A percentile compares a stretch with the other conserved stretches of the same genome.
These are phyloP conservation scores for Poicephalus gulielmi DNA, from an alignment of 2,113 vertebrate genomes.

Conservation along the genomic window DNA sequence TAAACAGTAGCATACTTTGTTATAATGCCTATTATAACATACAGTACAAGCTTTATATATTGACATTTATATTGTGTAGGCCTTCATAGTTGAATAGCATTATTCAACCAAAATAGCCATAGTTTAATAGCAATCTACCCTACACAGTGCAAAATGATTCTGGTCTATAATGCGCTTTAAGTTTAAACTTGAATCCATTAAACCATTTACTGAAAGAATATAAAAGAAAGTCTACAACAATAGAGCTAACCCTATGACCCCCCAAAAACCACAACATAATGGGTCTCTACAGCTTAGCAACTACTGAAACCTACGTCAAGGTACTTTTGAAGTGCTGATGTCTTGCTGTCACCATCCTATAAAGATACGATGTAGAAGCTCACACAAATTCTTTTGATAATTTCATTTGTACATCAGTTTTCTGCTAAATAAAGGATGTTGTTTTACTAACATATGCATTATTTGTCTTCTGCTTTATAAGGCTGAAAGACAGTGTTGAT, in stretches of 20 bases:
- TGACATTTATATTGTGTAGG: neutral
- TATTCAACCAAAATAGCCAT: neutral
- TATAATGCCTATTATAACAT: neutral
- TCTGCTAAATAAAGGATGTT: neutral
- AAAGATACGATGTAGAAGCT: neutral
- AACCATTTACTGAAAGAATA: neutral
- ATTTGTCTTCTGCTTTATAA: neutral
- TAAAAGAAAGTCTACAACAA: neutral
- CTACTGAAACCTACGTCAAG: fast-evolving
- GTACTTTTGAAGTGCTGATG: fast-evolving
- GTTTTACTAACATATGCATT: neutral
- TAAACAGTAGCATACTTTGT: neutral
- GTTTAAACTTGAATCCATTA: neutral
- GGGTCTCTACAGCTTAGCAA: neutral
- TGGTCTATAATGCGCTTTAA: neutral
- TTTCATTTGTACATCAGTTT: fast-evolving
- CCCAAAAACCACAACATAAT: fast-evolving
- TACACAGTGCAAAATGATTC: neutral
- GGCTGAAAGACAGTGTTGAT: neutral
- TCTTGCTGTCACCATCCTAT: neutral
- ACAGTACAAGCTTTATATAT: neutral
- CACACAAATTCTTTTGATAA: neutral
- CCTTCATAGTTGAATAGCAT: neutral
- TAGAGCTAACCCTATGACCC: neutral
- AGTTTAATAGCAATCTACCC: neutral